A percentile compares a stretch with the other conserved stretches of the same genome.
These are phyloP conservation scores for Meganola albula DNA, from an alignment of 2,888 invertebrate species.

Conservation along the genomic window DNA sequence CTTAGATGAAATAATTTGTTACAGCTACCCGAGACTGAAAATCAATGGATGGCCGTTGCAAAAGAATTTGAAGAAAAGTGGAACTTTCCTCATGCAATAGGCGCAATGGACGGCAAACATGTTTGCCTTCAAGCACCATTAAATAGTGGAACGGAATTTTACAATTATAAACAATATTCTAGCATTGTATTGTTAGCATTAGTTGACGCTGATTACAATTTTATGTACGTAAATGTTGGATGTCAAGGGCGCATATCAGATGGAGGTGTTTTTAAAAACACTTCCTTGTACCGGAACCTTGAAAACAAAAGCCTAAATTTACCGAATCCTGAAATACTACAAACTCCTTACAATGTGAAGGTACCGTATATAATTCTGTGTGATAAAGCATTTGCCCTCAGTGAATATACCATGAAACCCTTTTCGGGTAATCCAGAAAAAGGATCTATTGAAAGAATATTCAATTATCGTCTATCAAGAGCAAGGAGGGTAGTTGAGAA, in stretches of 20 bases:
- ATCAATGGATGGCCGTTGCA: constrained; percentile 21
- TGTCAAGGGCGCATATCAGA: constrained; percentile 24
- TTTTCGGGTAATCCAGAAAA: constrained; percentile 1
- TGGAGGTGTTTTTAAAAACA: constrained; percentile 20
- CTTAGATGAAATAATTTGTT: constrained; percentile 12
- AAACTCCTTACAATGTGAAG: constrained; percentile 10
- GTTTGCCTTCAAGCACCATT: constrained; percentile 15
- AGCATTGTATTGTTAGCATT: constrained; percentile 15
- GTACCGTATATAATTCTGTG: constrained; percentile 12
- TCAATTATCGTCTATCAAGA: constrained; percentile 5
- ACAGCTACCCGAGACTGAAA: constrained; percentile 15
- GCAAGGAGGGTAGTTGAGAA: constrained; percentile 4
- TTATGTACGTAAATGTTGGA: constrained; percentile 17
- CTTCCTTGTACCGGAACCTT: constrained; percentile 11
- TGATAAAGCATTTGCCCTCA: constrained; percentile 8
- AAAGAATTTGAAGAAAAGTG: constrained; percentile 18
- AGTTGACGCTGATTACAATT: constrained; percentile 19
- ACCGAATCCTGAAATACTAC: constrained; percentile 21
- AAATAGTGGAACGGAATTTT: constrained; percentile 15
- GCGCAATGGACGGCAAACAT: constrained; percentile 17
- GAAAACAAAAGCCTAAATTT: constrained; percentile 13
- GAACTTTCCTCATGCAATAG: constrained; percentile 18
- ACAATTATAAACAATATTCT: constrained; percentile 17
- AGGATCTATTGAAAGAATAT: neutral
- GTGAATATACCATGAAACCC: constrained; percentile 8